Conservation (phyloP, 1,140 invertebrate genomes). For the Nixonia krombeini region DNA sequence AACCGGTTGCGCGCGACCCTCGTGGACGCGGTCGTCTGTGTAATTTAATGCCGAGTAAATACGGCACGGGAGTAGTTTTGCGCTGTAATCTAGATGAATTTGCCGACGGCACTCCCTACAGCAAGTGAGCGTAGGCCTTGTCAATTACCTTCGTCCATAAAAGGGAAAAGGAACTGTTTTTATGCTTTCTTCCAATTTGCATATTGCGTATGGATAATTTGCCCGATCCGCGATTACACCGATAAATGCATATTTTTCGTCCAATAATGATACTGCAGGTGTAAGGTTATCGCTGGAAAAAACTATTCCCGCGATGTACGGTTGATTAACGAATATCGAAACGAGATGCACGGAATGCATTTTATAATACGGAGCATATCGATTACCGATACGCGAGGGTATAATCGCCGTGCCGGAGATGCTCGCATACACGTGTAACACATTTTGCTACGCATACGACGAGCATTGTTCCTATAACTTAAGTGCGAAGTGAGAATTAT, state of each 20-base stretch:
- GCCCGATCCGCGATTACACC: constrained; percentile 1
- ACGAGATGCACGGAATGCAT: too few relatives aligned
- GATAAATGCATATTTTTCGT: background rate
- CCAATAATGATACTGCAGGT: background rate
- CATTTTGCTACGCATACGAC: too few relatives aligned
- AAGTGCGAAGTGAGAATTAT: too few relatives aligned
- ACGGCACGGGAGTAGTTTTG: constrained; percentile 64
- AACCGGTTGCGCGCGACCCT: constrained; percentile 60
- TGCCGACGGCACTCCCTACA: constrained; percentile 49
- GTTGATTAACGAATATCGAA: too few relatives aligned
- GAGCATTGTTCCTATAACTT: too few relatives aligned
- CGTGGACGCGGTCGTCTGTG: constrained; percentile 58
- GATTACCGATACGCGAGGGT: too few relatives aligned
- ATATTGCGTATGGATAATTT: constrained; percentile 17
- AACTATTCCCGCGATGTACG: too few relatives aligned
- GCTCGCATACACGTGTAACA: too few relatives aligned
- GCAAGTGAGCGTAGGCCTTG: constrained; percentile 43
- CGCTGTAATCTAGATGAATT: constrained; percentile 69
- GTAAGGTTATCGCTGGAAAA: too few relatives aligned
- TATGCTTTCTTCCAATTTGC: constrained; percentile 19
- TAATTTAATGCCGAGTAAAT: constrained; percentile 70
- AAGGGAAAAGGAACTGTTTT: constrained; percentile 13
- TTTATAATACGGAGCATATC: too few relatives aligned
- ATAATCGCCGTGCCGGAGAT: too few relatives aligned
- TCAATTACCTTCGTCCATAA: constrained; percentile 51